Evolutionary conservation across 64 coral and sea anemone genomes (phyloP), one percentile per base, ranked within the genome.

Genomic region (Porites lutea): DNA sequence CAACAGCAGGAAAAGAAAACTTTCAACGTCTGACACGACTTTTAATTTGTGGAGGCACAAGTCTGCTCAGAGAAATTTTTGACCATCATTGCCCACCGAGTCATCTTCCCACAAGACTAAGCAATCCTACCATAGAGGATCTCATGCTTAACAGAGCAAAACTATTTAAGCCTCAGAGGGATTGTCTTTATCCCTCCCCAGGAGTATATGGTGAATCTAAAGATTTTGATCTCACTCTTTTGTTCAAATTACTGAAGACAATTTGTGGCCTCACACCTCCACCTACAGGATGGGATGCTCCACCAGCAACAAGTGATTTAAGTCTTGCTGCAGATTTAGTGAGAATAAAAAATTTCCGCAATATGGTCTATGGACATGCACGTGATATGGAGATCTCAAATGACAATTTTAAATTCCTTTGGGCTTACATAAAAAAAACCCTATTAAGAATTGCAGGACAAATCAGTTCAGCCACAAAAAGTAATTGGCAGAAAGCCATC

Each of bases 201-300:
- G 65, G 65, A 2, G 19, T 48, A 8, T 86, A 48, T 49, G 64
- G 64, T 8, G 14, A 22, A 13, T 70, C 66, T 18, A 65, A 63
- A 65, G 52, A 55, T 18, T 86, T 86, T 47, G 83, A 86, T 47
- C 49, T 86, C 6, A 49, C n/a, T 7, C 51, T 71, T 45, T 66
- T 55, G 19, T 19, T 71, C 65, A 53, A 4, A 20, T 50, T 86
- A 46, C n/a, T 86, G 46, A 71, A 45, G 71, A 65, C 65, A 71
- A 19, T 86, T 54, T 46, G 43, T 16, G 52, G 49, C 65, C 18
- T 68, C 44, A 86, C 47, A 19, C 64, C 83, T 53, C 83, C 83
- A 54, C 47, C 48, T 6, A 53, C 3, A 49, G 83, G 83, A 18
- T 86, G 83, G 83, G 65, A 86, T 71, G 12, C 7, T 7, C 37